Percentiles rank a stretch among this genome's conserved stretches.
phyloP scores from a whole-genome alignment of 2,113 vertebrate species.

The Tursiops truncatus region DNA sequence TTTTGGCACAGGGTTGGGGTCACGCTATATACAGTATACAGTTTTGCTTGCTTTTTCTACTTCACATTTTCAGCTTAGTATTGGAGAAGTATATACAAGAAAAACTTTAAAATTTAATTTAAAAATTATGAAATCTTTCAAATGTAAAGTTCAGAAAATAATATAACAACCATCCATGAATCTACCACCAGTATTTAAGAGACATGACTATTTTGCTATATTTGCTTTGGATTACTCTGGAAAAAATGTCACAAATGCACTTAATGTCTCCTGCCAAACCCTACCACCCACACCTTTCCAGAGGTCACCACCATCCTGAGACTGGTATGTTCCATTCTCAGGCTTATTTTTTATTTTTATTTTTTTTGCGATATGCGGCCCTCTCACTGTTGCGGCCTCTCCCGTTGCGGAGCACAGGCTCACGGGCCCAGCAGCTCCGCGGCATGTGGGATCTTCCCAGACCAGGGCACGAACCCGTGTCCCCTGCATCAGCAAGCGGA shows the following conservation, averaged over 20 bases:
- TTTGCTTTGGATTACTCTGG: background rate
- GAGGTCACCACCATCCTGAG: background rate
- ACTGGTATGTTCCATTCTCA: background rate
- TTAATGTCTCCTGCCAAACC: background rate
- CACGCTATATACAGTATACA: background rate
- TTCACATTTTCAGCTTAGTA: slow-evolving; percentile 36
- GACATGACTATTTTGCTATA: background rate
- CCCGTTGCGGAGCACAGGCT: too few species aligned
- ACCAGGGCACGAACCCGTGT: too few species aligned
- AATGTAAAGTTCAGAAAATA: slow-evolving; percentile 6
- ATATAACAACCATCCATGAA: background rate
- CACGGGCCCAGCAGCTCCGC: too few species aligned
- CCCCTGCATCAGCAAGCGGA: too few species aligned
- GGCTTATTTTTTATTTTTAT: background rate
- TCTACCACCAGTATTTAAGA: background rate
- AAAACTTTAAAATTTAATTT: background rate
- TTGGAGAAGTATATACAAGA: background rate
- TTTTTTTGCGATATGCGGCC: too few species aligned
- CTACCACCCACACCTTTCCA: background rate
- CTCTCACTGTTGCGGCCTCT: too few species aligned
- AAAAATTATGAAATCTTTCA: slow-evolving; percentile 15
- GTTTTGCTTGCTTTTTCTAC: background rate
- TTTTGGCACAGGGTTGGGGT: background rate
- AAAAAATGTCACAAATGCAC: background rate
- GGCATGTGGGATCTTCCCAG: too few species aligned